These are phyloP conservation scores for Calliphora vicina DNA, from an alignment of 1,140 invertebrate genomes.

Conservation along the genomic window DNA sequence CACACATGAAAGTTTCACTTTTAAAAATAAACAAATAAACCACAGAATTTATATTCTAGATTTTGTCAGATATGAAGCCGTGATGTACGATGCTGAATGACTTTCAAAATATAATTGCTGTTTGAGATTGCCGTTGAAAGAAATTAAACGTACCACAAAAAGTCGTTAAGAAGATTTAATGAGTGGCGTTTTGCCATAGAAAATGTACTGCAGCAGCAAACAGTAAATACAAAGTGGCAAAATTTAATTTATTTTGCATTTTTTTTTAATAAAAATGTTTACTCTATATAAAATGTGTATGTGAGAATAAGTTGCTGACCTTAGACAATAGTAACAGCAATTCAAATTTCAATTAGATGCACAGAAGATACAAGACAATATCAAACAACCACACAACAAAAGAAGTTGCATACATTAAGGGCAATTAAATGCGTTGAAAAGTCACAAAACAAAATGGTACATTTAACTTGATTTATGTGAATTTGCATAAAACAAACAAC, in stretches of 20 bases:
- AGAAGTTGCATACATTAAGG: neutral
- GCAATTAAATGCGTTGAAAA: neutral
- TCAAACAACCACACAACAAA: neutral
- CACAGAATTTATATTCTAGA: no score
- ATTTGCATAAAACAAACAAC: neutral
- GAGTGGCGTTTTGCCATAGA: neutral
- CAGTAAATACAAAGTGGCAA: neutral
- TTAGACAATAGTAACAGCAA: neutral
- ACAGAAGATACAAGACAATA: neutral
- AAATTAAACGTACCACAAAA: neutral
- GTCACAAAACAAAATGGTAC: neutral
- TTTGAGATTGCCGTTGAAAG: neutral
- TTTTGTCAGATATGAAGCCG: no score
- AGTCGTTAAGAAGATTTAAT: neutral
- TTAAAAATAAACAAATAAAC: no score
- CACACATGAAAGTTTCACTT: no score
- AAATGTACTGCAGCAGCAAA: neutral
- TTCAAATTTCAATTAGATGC: neutral
- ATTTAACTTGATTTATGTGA: constrained; percentile 2
- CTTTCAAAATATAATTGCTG: neutral
- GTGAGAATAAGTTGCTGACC: neutral
- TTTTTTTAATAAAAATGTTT: neutral
- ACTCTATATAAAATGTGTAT: neutral
- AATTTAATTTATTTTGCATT: neutral
- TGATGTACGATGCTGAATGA: neutral